Conservation (phyloP, 2,797 vertebrate species). For the Microcaecilia unicolor region DNA sequence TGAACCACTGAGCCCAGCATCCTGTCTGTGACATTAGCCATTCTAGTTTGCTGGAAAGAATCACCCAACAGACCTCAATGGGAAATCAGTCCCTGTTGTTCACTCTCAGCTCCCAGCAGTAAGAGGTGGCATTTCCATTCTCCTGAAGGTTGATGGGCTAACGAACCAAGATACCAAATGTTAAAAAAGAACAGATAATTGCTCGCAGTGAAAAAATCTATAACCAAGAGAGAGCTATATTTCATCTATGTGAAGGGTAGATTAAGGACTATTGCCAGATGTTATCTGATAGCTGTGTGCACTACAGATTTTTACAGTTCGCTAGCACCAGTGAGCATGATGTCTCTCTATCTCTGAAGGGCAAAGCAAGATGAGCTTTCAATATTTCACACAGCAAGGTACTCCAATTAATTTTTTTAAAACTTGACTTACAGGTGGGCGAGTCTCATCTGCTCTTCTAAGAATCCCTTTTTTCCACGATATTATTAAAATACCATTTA, state of each 20-base stretch:
- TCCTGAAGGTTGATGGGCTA: too few relatives aligned
- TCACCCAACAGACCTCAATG: too few relatives aligned
- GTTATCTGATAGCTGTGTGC: constrained; percentile 14
- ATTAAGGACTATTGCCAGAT: constrained; percentile 6
- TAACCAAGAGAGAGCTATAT: constrained; percentile 10
- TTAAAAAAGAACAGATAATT: constrained; percentile 12
- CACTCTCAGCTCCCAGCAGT: too few relatives aligned
- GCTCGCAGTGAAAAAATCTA: too few relatives aligned
- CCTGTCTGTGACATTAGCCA: too few relatives aligned
- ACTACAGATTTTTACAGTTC: not conserved
- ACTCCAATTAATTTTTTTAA: not conserved
- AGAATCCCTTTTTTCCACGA: not conserved
- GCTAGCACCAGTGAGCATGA: not conserved
- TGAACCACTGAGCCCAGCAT: too few relatives aligned
- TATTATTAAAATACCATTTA: constrained; percentile 7
- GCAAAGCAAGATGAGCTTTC: too few relatives aligned
- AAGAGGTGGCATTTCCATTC: too few relatives aligned
- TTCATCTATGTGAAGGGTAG: not conserved
- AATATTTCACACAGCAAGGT: not conserved
- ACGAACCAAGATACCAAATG: too few relatives aligned
- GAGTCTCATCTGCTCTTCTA: not conserved
- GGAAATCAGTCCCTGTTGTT: too few relatives aligned
- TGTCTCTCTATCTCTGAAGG: too few relatives aligned
- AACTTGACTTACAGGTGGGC: not conserved
- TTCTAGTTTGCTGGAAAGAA: too few relatives aligned